A percentile compares a stretch with the other conserved stretches of the same genome.
Conservation (phyloP, 2,888 invertebrate genomes). For the Sphaeridia pumilis region DNA sequence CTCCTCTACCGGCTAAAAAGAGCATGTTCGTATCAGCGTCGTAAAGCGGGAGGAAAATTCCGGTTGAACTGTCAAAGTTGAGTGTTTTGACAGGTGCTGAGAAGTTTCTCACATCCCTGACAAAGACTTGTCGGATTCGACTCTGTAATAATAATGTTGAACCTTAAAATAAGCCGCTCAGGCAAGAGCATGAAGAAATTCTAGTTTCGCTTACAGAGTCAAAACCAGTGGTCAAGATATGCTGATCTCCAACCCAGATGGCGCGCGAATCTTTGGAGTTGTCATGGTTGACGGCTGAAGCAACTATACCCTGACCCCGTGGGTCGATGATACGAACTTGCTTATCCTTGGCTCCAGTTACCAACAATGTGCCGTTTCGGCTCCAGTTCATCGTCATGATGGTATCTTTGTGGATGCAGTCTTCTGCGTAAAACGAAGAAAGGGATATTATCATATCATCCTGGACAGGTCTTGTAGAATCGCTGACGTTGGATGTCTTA, state of each 20-base stretch:
- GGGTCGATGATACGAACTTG: constrained; percentile 77
- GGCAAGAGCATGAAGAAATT: too few relatives aligned
- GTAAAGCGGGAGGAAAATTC: constrained; percentile 78
- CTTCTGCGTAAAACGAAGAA: constrained; percentile 42
- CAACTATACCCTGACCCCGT: constrained; percentile 44
- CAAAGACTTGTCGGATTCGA: constrained; percentile 72
- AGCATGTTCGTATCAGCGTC: constrained; percentile 92
- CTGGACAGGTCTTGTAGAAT: not conserved
- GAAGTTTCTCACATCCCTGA: constrained; percentile 68
- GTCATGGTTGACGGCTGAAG: constrained; percentile 58
- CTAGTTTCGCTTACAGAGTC: constrained; percentile 57
- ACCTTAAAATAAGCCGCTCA: too few relatives aligned
- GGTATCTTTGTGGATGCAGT: constrained; percentile 65
- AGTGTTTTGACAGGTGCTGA: constrained; percentile 40
- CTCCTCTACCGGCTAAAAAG: constrained; percentile 88
- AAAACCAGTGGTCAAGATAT: constrained; percentile 79
- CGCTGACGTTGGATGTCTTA: constrained; percentile 17
- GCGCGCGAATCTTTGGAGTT: constrained; percentile 84
- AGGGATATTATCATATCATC: too few relatives aligned
- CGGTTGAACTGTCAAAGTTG: constrained; percentile 38
- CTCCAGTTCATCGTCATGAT: constrained; percentile 87
- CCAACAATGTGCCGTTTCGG: constrained; percentile 65
- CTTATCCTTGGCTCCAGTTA: constrained; percentile 85
- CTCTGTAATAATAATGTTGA: constrained; percentile 47
- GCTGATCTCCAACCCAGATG: constrained; percentile 77